phyloP scores from a whole-genome alignment of 2,888 invertebrate genomes.

The Labia minor region DNA sequence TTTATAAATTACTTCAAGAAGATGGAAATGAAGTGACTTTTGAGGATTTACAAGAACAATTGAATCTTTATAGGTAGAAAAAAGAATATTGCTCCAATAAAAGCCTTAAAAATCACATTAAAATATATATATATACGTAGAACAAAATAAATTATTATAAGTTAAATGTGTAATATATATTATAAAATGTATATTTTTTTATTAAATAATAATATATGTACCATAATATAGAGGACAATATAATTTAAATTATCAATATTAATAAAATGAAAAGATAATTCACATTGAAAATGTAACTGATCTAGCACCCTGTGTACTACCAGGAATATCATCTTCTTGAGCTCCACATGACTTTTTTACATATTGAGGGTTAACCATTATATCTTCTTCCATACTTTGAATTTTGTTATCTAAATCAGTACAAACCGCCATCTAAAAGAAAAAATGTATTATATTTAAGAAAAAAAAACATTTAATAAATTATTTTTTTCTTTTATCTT shows the following conservation, averaged over 20 bases:
- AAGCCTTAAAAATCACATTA: neutral
- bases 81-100: too few relatives aligned
- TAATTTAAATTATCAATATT: neutral
- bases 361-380: constrained; percentile 77
- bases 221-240: neutral
- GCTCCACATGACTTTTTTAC: constrained; percentile 45
- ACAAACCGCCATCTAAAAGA: constrained; percentile 62
- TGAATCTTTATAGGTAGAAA: neutral
- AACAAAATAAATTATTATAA: neutral
- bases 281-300: constrained; percentile 25
- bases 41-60: constrained; percentile 5
- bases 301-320: constrained; percentile 26
- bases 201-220: constrained; percentile 13
- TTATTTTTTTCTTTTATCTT: neutral
- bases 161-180: neutral
- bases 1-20: constrained; percentile 5
- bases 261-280: neutral
- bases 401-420: constrained; percentile 82
- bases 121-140: neutral
- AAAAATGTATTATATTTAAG: too few relatives aligned
- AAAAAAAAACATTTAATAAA: neutral
- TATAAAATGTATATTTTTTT: constrained; percentile 8
- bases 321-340: constrained; percentile 29
- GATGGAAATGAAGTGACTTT: neutral
- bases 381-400: constrained; percentile 87